Conservation (phyloP, 2,113 vertebrate species). For the Aleadryas rufinucha region DNA sequence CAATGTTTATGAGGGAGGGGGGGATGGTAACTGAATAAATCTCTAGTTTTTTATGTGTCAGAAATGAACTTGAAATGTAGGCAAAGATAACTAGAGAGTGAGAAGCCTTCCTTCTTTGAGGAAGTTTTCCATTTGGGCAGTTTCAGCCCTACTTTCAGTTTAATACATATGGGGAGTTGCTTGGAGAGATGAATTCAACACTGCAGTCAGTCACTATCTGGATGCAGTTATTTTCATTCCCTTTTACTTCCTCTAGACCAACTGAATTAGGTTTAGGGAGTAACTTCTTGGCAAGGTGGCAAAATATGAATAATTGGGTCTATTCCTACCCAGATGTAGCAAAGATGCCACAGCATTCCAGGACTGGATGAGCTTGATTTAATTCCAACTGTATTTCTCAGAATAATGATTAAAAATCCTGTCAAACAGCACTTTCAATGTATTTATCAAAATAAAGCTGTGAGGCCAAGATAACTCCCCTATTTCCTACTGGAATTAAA, state of each 20-base stretch:
- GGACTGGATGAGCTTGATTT: not conserved
- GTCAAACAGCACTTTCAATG: conserved; percentile 1
- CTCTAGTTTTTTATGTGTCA: not conserved
- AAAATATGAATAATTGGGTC: not conserved
- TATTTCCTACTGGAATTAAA: conserved; percentile 10
- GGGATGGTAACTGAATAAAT: not conserved
- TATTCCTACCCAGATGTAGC: not conserved
- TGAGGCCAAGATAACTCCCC: conserved; percentile 2
- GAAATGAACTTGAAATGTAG: not conserved
- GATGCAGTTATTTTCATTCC: not conserved
- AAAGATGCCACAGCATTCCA: not conserved
- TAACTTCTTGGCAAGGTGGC: not conserved
- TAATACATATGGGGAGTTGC: not conserved
- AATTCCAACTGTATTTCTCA: conserved; percentile 18
- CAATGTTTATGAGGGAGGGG: not conserved
- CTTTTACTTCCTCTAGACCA: not conserved
- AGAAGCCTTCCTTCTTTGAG: not conserved
- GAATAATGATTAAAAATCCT: not conserved
- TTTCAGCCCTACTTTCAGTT: not conserved
- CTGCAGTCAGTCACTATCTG: not conserved
- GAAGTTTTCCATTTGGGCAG: not conserved
- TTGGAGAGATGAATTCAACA: not conserved
- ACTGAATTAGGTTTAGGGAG: not conserved
- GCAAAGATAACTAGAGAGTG: not conserved
- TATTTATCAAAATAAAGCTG: conserved; percentile 44